Conservation (phyloP, 2,888 invertebrate species). For the Ennomos erosarius region DNA sequence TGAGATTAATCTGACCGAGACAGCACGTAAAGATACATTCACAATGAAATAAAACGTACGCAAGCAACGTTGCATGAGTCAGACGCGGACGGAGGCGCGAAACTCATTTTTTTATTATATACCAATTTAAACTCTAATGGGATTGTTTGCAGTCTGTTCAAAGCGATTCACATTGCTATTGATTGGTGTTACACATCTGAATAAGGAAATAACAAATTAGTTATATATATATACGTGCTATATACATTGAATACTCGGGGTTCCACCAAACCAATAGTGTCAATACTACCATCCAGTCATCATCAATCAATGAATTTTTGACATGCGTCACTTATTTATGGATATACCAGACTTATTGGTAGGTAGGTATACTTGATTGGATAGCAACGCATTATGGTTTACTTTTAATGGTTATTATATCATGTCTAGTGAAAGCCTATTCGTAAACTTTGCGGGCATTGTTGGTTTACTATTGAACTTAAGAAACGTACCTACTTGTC, state of each 20-base stretch:
- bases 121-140: slow-evolving; percentile 68
- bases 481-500: too few relatives aligned
- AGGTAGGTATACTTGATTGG: too few relatives aligned
- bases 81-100: slow-evolving; percentile 44
- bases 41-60: slow-evolving; percentile 54
- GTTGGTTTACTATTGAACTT: too few relatives aligned
- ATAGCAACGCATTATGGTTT: too few relatives aligned
- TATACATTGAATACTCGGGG: neutral
- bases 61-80: slow-evolving; percentile 59
- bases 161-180: slow-evolving; percentile 35
- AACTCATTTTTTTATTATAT: slow-evolving; percentile 65
- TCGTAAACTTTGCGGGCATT: too few relatives aligned
- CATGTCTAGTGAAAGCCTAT: too few relatives aligned
- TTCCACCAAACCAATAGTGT: slow-evolving; percentile 21
- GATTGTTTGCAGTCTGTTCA: slow-evolving; percentile 57
- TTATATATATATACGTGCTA: neutral
- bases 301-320: slow-evolving; percentile 36
- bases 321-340: slow-evolving; percentile 7
- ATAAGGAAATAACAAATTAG: slow-evolving; percentile 28
- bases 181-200: slow-evolving; percentile 39
- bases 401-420: too few relatives aligned
- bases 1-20: slow-evolving; percentile 56
- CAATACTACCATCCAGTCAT: neutral
- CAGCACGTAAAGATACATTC: slow-evolving; percentile 47
- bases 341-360: too few relatives aligned